Percentiles rank a stretch among this genome's conserved stretches.
Conservation (phyloP, 2,888 invertebrate species). For the Plagodis dolabraria region DNA sequence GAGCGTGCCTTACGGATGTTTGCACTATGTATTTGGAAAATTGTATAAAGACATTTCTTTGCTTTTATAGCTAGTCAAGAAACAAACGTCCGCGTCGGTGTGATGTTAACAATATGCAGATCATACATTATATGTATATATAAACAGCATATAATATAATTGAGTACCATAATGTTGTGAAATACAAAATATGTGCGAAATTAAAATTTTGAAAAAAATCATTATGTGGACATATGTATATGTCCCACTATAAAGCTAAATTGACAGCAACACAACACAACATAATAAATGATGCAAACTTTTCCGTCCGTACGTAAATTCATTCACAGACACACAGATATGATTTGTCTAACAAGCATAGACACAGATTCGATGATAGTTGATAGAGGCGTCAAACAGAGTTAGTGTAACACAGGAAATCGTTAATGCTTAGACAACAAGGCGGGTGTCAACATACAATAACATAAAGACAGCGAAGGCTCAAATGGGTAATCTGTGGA, state of each 20-base stretch:
- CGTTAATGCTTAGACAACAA: not conserved
- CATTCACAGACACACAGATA: not conserved
- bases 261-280: not conserved
- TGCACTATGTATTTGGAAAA: no score
- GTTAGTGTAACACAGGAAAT: not conserved
- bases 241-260: not conserved
- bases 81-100: no score
- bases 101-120: no score
- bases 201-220: not conserved
- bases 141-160: no score
- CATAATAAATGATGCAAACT: not conserved
- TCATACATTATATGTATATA: no score
- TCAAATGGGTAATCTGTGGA: not conserved
- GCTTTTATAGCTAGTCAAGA: no score
- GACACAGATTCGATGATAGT: not conserved
- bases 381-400: not conserved
- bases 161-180: constrained; percentile 1
- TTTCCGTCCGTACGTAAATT: not conserved
- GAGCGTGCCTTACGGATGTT: no score
- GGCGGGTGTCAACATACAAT: not conserved
- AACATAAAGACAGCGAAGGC: not conserved
- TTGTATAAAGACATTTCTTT: no score
- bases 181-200: not conserved
- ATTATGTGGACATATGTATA: not conserved
- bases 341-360: not conserved